phyloP scores from a whole-genome alignment of 2,888 invertebrate species.

The Pandemis heparana region DNA sequence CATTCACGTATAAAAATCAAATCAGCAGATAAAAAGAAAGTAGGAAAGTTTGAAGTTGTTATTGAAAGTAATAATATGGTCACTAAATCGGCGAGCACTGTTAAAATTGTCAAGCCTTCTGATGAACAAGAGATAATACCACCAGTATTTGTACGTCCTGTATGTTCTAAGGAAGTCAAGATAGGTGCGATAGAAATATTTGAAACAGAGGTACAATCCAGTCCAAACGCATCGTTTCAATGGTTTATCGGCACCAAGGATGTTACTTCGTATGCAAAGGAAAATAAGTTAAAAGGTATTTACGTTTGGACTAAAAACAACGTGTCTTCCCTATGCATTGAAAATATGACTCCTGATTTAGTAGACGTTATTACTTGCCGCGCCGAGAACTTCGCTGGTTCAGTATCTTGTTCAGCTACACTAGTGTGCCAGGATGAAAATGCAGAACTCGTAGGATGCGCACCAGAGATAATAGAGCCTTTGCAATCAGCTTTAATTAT shows the following conservation, averaged over 20 bases:
- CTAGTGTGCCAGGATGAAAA: constrained; percentile 86
- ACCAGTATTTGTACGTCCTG: constrained; percentile 90
- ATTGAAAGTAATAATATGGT: constrained; percentile 92
- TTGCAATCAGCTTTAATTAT: constrained; percentile 92
- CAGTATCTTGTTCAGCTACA: constrained; percentile 93
- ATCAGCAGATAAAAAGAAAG: constrained; percentile 90
- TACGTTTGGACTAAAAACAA: constrained; percentile 90
- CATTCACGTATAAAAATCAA: constrained; percentile 88
- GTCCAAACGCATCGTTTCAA: constrained; percentile 93
- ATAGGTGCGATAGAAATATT: constrained; percentile 92
- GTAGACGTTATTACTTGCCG: constrained; percentile 93
- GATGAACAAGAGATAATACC: constrained; percentile 87
- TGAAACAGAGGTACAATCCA: constrained; percentile 91
- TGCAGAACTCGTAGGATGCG: constrained; percentile 64
- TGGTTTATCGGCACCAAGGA: constrained; percentile 93
- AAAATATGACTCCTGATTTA: constrained; percentile 89
- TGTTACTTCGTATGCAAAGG: constrained; percentile 82
- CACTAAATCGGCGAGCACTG: constrained; percentile 92
- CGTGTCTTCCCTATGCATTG: constrained; percentile 91
- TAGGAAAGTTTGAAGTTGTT: constrained; percentile 95
- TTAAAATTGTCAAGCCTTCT: constrained; percentile 89
- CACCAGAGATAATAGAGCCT: constrained; percentile 91
- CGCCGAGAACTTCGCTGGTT: constrained; percentile 96
- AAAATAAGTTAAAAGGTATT: constrained; percentile 88
- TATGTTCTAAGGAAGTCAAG: constrained; percentile 89